Evolutionary conservation across 64 coral and sea anemone genomes (phyloP), one percentile per base, ranked within the genome.

Genomic region (Porites australiensis): DNA sequence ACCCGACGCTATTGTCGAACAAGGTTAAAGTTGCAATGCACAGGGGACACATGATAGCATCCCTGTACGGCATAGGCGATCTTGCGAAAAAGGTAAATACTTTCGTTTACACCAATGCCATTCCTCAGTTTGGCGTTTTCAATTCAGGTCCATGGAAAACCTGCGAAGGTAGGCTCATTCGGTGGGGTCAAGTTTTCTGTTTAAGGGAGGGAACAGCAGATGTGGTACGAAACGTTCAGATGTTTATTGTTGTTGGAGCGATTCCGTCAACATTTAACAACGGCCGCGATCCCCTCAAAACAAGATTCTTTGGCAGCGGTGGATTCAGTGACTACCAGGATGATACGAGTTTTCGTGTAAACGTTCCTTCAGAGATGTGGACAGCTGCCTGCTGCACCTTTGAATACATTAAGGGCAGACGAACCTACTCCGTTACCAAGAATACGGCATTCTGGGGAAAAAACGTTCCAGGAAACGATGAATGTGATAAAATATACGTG

Each of bases 341-440:
- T 22, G 14, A 27, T 1, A 10, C n/a, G n/a, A n/a, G 22, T 3
- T 77, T 10, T 50, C 75, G 6, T n/a, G 49, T 10, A 11, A 77
- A 77, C 50, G 48, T 77, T 19, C 75, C 75, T 5, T 9, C 18
- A 77, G 14, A 55, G 3, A 19, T 77, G n/a, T 55, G 75, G 75
- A 77, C 75, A 10, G 75, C 75, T 21, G 75, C 75, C 19, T 57
- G 75, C 50, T 77, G 75, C 13, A 77, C 50, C 19, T 77, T 54
- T 18, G 49, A 77, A n/a, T 55, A 77, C 50, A 55, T 19, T 11
- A 19, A 77, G 52, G 15, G 55, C 48, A 9, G 37, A 51, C 47
- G 74, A 20, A 77, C 46, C 48, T 13, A n/a, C 20, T 6, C 48
- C 55, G 75, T 5, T 8, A 77, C 50, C 19, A 77, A 19, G 16